These are phyloP conservation scores for Apomyelois bistriatella DNA, from an alignment of 2,888 invertebrate genomes.

Conservation along the genomic window DNA sequence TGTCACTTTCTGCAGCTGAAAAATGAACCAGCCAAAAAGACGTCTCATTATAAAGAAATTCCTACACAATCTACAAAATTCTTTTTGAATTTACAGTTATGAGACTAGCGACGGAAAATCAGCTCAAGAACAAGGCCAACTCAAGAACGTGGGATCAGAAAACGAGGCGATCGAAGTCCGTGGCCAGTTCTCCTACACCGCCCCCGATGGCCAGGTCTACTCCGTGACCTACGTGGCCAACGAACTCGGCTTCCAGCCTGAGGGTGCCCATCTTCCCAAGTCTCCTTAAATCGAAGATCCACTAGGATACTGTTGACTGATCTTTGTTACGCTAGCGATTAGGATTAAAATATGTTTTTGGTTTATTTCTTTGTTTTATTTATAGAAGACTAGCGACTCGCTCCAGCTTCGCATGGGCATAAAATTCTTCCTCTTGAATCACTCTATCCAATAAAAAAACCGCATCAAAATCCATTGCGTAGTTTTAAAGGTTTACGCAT, in stretches of 20 bases:
- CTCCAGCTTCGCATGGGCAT: too few relatives aligned
- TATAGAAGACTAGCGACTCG: too few relatives aligned
- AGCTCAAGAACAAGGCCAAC: constrained; percentile 41
- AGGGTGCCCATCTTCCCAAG: constrained; percentile 48
- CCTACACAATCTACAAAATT: neutral
- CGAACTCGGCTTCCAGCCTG: constrained; percentile 76
- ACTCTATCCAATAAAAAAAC: too few relatives aligned
- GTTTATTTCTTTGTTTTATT: neutral
- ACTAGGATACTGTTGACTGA: neutral
- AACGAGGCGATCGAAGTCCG: constrained; percentile 64
- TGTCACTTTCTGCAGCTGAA: too few relatives aligned
- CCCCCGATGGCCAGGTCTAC: constrained; percentile 65
- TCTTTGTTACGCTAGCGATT: neutral
- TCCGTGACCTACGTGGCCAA: constrained; percentile 70
- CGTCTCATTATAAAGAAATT: too few relatives aligned
- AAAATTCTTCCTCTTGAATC: too few relatives aligned
- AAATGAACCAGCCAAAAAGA: too few relatives aligned
- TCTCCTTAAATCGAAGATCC: constrained; percentile 16
- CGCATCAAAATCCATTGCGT: too few relatives aligned
- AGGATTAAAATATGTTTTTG: constrained; percentile 7
- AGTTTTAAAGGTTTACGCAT: too few relatives aligned
- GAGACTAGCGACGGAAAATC: constrained; percentile 61
- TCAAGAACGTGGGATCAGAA: constrained; percentile 66
- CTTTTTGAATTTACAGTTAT: constrained; percentile 28
- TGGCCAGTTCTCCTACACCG: constrained; percentile 70